Base-by-base conservation (phyloP, 2,888 invertebrate genomes). In the Rhodophaea formosa region DNA sequence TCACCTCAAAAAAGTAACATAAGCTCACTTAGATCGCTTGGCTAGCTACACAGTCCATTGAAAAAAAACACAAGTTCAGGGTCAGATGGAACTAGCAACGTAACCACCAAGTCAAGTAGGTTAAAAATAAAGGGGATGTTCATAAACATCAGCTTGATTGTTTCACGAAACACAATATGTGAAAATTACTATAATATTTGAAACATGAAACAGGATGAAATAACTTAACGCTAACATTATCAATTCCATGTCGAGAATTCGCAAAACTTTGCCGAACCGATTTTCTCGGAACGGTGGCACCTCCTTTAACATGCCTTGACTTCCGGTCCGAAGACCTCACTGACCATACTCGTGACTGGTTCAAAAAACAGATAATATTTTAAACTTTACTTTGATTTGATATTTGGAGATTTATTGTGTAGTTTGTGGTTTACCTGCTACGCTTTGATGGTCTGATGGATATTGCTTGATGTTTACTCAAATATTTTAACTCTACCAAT, bases 391-490 rank as follows among this genome's bases (percentile, higher is more conserved):
- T 29, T 23, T n/a, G 47, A n/a, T 47, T 47, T 29, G 14, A 14
- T 2, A 47, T 35, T 39, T 39, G 7, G 10, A 17, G 17, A 16
- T 51, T 35, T 35, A 35, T 35, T 35, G 12, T 16, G 7, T 17
- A 35, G 51, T 39, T 32, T 35, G 51, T 35, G 51, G 51, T 35
- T 15, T 3, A 3, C 1, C 7, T 15, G 35, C 7, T 35, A 51
- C 51, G 51, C 35, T 51, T 35, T 51, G 51, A 51, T 51, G 51
- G 12, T 51, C 15, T 8, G 7, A 17, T 35, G 35, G 51, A 51
- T 32, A n/a, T 10, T 8, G 15, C n/a, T 32, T 8, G 12, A 7
- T 51, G 30, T 10, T 32, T 32, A 1, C 14, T 23, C 5, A 23
- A 3, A 5, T 23, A 23, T 23, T 23, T 23, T 23, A 23, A 23